Base-by-base conservation (phyloP, 2,888 invertebrate species). In the Nymphalis urticae region DNA sequence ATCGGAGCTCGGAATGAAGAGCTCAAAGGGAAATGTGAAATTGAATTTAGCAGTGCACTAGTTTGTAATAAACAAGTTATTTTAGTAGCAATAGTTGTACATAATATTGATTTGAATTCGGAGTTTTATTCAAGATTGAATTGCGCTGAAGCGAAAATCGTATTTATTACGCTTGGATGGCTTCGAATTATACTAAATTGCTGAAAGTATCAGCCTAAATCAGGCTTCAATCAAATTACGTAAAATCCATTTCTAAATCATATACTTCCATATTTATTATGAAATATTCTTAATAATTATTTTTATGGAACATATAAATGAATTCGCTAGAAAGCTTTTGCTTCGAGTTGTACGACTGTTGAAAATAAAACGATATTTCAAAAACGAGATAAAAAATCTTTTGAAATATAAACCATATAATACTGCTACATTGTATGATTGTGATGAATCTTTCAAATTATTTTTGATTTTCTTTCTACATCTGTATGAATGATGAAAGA, bases 1-100 rank as follows among this genome's bases (percentile, higher is more conserved):
- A 61, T 62, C 65, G 19, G 51, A 61, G 53, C 62, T 59, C 48
- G 63, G 21, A 67, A 65, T 69, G 62, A 59, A 61, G 60, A 58
- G 61, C 60, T 67, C 64, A 69, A 69, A 67, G 64, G 62, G 64
- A 69, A 72, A 72, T 65, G 72, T 64, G 72, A 69, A 69, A 69
- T 67, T 56, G 58, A 62, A 67, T 70, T 51, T 56, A 62, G n/a
- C 50, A 32, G 16, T 56, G 54, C 32, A 63, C 50, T 60, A 60
- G 63, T 64, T 67, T 67, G 58, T 54, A 62, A 64, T 61, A 64
- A 64, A 61, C 68, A 64, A 64, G 51, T 53, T 42, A 53, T 42
- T 66, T 60, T 16, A 47, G 56, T 19, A 21, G 47, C 42, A 65
- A 42, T 60, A 42, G 56, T 56, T 24, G 48, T 24, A 60, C 60